phyloP scores from a whole-genome alignment of 2,888 invertebrate genomes.

The Eupeodes latifasciatus region DNA sequence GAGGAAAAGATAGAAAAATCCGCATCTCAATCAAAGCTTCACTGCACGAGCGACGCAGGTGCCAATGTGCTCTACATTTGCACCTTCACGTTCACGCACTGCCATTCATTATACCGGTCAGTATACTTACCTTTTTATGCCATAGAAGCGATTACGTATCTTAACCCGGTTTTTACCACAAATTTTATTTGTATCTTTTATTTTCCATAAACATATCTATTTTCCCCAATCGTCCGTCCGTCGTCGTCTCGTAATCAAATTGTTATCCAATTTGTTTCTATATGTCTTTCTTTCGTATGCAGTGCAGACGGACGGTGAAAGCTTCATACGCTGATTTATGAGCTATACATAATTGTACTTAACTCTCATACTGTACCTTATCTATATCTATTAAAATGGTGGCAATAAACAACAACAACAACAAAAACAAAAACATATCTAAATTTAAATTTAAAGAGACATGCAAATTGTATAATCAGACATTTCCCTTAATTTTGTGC shows the following conservation, averaged over 20 bases:
- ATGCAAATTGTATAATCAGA: slow-evolving; percentile 73
- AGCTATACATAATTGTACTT: slow-evolving; percentile 36
- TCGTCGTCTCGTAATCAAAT: slow-evolving; percentile 57
- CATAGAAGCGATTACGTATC: slow-evolving; percentile 17
- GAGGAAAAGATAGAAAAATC: slow-evolving; percentile 22
- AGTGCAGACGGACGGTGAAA: slow-evolving; percentile 27
- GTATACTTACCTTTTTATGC: not conserved
- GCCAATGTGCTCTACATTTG: slow-evolving; percentile 12
- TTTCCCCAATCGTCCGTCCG: slow-evolving; percentile 12
- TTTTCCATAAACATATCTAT: not conserved
- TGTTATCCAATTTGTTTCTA: slow-evolving; percentile 62
- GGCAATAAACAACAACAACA: not conserved
- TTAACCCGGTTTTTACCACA: slow-evolving; percentile 34
- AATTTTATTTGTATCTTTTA: not conserved
- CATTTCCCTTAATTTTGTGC: slow-evolving; percentile 68
- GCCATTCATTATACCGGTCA: slow-evolving; percentile 21
- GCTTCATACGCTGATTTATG: slow-evolving; percentile 60
- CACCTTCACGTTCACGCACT: not conserved
- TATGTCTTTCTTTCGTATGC: slow-evolving; percentile 11
- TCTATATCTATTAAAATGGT: slow-evolving; percentile 28
- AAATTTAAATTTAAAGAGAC: slow-evolving; percentile 16
- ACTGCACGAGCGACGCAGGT: not conserved
- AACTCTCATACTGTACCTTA: not conserved
- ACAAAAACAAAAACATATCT: not conserved
- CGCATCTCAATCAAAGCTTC: slow-evolving; percentile 48